Evolutionary conservation across 2,797 vertebrate genomes (phyloP).

Genomic region (Ataeniobius toweri): DNA sequence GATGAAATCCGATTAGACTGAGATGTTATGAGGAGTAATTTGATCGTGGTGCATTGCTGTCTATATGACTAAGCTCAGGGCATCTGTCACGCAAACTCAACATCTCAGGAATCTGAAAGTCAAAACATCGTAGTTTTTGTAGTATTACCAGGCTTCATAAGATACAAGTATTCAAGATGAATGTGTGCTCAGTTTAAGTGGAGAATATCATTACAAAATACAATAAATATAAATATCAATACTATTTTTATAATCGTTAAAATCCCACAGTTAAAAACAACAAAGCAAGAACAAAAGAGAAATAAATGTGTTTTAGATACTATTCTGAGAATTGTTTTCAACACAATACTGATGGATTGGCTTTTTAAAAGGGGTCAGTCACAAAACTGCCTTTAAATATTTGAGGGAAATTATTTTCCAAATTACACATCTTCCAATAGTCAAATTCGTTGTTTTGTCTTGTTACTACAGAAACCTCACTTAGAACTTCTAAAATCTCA

Average conservation of each 20-base stretch:
- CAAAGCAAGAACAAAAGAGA: background rate
- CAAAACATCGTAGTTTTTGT: slow-evolving; percentile 5
- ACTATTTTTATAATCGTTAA: too few relatives aligned
- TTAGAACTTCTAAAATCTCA: background rate
- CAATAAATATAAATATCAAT: too few relatives aligned
- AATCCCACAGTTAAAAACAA: background rate
- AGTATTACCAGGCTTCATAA: background rate
- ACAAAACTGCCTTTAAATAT: background rate
- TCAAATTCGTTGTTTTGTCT: background rate
- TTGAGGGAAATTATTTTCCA: background rate
- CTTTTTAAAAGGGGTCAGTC: background rate
- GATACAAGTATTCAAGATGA: slow-evolving; percentile 17
- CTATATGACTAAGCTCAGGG: slow-evolving; percentile 34
- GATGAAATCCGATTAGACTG: slow-evolving; percentile 62
- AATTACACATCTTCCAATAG: background rate
- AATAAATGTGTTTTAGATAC: background rate
- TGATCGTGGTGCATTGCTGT: slow-evolving; percentile 41
- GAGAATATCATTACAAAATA: background rate
- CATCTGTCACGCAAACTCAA: slow-evolving; percentile 41
- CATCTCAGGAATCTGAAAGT: slow-evolving; percentile 16
- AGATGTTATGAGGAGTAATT: slow-evolving; percentile 47
- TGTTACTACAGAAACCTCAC: too few relatives aligned
- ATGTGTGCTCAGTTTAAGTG: background rate
- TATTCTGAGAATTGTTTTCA: background rate
- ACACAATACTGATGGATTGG: background rate